Evolutionary conservation across 2,888 invertebrate species (phyloP).

Genomic region (Drosophila kanekoi): DNA sequence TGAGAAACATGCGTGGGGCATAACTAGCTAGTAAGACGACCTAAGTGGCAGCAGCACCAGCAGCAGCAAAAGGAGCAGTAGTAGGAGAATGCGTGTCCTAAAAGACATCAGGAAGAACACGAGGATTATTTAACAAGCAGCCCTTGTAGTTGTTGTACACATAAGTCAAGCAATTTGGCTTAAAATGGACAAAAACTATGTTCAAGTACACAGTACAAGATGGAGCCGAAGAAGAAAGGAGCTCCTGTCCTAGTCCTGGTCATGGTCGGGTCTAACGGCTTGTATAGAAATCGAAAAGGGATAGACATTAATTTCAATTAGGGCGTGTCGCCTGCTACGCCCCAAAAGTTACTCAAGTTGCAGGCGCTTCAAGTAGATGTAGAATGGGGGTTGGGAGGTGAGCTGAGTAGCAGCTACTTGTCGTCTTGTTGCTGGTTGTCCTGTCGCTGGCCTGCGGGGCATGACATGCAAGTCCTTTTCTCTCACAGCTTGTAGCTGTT

Average conservation of each 20-base stretch:
- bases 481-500: constrained; percentile 33
- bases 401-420: constrained; percentile 42
- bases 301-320: constrained; percentile 82
- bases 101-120: constrained; percentile 29
- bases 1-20: constrained; percentile 29
- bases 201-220: constrained; percentile 44
- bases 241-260: constrained; percentile 7
- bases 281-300: constrained; percentile 69
- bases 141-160: constrained; percentile 32
- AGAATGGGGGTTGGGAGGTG: neutral
- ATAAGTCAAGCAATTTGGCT: constrained; percentile 59
- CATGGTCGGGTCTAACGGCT: constrained; percentile 9
- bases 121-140: constrained; percentile 55
- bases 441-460: constrained; percentile 35
- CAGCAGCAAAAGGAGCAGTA: too few species aligned
- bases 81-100: constrained; percentile 49
- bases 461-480: constrained; percentile 17
- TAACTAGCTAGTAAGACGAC: constrained; percentile 20
- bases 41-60: constrained; percentile 11
- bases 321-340: constrained; percentile 55
- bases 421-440: constrained; percentile 40
- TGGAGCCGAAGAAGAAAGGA: constrained; percentile 9
- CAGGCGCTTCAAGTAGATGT: constrained; percentile 19
- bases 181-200: constrained; percentile 48
- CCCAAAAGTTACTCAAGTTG: constrained; percentile 47